These are phyloP conservation scores for Amblyjoppa fuscipennis DNA, from an alignment of 2,888 invertebrate genomes.

Conservation along the genomic window DNA sequence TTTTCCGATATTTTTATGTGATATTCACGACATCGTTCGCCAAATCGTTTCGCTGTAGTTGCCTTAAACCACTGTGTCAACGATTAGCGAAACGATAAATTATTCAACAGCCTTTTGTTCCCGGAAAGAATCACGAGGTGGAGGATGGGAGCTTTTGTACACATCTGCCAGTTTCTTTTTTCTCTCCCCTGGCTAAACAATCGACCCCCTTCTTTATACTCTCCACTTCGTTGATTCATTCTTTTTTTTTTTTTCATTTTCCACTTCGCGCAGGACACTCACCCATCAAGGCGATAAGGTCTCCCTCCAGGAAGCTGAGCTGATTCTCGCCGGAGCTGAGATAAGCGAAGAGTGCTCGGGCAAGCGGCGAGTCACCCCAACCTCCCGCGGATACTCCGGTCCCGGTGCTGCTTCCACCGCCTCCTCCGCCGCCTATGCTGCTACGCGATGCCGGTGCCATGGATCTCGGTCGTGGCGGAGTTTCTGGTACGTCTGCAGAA, in stretches of 20 bases:
- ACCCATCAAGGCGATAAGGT: constrained; percentile 94
- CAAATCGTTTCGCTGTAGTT: not conserved
- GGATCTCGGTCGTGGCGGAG: constrained; percentile 88
- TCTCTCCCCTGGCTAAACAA: constrained; percentile 40
- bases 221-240: constrained; percentile 35
- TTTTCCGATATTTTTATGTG: not conserved
- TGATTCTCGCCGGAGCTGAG: constrained; percentile 96
- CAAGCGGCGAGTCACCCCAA: constrained; percentile 91
- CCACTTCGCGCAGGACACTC: constrained; percentile 70
- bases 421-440: constrained; percentile 79
- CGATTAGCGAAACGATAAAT: constrained; percentile 47
- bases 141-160: not conserved
- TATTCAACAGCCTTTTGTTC: constrained; percentile 34
- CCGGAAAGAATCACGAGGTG: not conserved
- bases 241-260: constrained; percentile 53
- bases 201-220: constrained; percentile 45
- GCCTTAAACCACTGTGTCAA: constrained; percentile 24
- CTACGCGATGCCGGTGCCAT: constrained; percentile 86
- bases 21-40: not conserved
- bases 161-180: constrained; percentile 30
- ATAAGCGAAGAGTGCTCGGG: constrained; percentile 95
- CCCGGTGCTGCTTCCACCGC: constrained; percentile 71
- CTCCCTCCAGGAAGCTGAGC: constrained; percentile 96
- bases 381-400: constrained; percentile 77
- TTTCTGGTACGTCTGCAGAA: constrained; percentile 82